Evolutionary conservation across 1,140 invertebrate species (phyloP), one percentile per base, ranked within the genome.

Genomic region (Apis dorsata): DNA sequence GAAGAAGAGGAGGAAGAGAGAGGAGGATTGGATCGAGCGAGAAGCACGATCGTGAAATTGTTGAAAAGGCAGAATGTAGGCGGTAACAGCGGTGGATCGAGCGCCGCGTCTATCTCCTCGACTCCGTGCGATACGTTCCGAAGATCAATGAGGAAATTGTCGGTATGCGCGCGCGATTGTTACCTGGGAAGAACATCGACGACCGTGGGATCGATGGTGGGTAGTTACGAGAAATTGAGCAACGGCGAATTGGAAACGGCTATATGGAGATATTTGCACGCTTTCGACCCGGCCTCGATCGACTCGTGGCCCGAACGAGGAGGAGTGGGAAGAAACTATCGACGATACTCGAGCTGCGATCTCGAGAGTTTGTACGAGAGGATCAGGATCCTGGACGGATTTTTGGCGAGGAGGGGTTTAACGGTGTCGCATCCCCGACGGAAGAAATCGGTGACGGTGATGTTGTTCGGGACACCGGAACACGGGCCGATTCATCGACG

Each of bases 341-440:
- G 84, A 17, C 74, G 63, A 10, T 87, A 89, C 44, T 81, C 86
- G 0, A 91, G 83, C 51, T 90, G 88, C 71, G 91, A 94, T 34
- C 28, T 92, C 0, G 87, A 92, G 0, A 91, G 88, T 66, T 86
- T 93, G 0, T 91, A 90, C 69, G 91, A 93, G 34, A 89, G 91
- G 13, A 91, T 93, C 24, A 91, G 87, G 53, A 82, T 90, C 12
- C 75, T 94, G 1, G 93, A 94, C 65, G 87, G 84, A 2, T 93
- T 91, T 59, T 59, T 94, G 10, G 90, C 87, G 68, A 69, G 55
- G 0, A 84, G 49, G 44, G 66, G 28, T 0, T 0, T 65, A 34
- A 24, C 76, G 12, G 21, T 69, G 4, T 7, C 12, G 0, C 60
- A 65, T 7, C 11, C 53, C 11, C 51, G 34, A 44, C 4, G 74